Conservation (phyloP, 2,797 vertebrate species). For the Gambelia wislizenii region DNA sequence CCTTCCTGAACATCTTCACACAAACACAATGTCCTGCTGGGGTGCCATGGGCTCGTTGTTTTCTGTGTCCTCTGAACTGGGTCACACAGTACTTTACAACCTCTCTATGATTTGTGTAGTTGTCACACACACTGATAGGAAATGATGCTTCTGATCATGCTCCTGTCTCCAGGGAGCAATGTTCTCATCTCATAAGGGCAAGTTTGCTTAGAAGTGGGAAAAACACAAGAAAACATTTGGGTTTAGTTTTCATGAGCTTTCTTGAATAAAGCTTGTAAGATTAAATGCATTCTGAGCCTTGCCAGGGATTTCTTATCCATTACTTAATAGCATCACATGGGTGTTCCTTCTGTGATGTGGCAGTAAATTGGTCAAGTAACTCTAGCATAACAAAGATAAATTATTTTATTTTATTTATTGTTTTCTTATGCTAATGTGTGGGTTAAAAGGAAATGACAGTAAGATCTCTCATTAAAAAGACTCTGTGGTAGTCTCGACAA, state of each 20-base stretch:
- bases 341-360: too few species aligned
- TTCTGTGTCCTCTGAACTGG: neutral
- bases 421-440: too few species aligned
- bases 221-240: neutral
- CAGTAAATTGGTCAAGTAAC: too few species aligned
- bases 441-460: too few species aligned
- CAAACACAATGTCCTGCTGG: neutral
- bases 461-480: neutral
- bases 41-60: too few species aligned
- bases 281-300: neutral
- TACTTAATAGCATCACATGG: neutral
- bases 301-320: neutral
- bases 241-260: neutral
- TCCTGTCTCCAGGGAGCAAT: neutral
- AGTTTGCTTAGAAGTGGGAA: neutral
- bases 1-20: too few species aligned
- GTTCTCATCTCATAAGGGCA: neutral
- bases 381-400: too few species aligned
- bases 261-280: neutral
- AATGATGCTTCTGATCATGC: neutral
- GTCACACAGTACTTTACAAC: neutral
- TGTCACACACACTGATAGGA: neutral
- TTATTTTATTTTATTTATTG: neutral
- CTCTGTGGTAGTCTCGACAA: neutral
- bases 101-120: too few species aligned